Percentiles rank a stretch among this genome's conserved stretches.
Evolutionary conservation across 2,888 invertebrate genomes (phyloP).

Genomic region (Physocephala rufipes): DNA sequence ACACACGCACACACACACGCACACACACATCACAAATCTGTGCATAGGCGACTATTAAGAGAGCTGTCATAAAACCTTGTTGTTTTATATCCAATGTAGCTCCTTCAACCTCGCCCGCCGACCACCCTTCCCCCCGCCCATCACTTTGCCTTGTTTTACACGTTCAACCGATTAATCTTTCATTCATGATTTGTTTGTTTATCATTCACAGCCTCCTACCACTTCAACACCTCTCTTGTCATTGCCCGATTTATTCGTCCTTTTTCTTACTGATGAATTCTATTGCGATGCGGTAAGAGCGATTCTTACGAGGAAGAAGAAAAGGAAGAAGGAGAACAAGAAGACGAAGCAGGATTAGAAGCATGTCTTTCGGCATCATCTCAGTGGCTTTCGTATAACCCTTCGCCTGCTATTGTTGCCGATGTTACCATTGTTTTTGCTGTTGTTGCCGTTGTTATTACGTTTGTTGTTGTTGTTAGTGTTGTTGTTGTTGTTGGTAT

Average conservation of each 20-base stretch:
- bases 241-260: not conserved
- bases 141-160: slow-evolving; percentile 10
- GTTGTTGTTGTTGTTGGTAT: slow-evolving; percentile 4
- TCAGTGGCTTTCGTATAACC: slow-evolving; percentile 1
- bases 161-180: slow-evolving; percentile 23
- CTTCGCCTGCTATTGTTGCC: slow-evolving; percentile 25
- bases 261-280: not conserved
- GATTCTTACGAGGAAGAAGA: slow-evolving; percentile 12
- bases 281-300: slow-evolving; percentile 3
- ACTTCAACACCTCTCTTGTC: slow-evolving; percentile 20
- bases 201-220: slow-evolving; percentile 17
- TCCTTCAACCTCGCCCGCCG: no score
- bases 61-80: slow-evolving; percentile 32
- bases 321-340: no score
- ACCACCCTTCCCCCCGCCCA: no score
- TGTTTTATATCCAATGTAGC: no score
- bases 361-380: slow-evolving; percentile 1
- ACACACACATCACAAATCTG: not conserved
- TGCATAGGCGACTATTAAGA: not conserved
- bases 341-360: no score
- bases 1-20: no score
- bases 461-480: no score
- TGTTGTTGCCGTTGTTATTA: no score
- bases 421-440: no score
- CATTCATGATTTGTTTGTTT: slow-evolving; percentile 20